phyloP scores from a whole-genome alignment of 2,113 vertebrate genomes.

The Thymallus thymallus region DNA sequence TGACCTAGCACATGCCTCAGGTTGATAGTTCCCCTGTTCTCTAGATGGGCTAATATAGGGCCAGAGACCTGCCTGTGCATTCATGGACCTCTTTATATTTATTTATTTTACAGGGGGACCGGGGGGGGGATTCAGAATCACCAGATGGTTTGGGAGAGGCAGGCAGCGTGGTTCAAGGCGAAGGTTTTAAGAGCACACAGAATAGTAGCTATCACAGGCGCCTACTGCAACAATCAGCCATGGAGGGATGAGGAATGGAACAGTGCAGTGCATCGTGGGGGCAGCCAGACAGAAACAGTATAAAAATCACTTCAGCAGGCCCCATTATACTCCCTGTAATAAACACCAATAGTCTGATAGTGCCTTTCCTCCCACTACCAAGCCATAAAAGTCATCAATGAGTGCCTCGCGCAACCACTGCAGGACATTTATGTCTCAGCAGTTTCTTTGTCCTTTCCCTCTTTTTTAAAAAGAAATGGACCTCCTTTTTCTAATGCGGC shows the following conservation, averaged over 20 bases:
- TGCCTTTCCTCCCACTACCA: slow-evolving; percentile 63
- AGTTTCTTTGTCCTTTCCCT: slow-evolving; percentile 66
- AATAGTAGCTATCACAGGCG: slow-evolving; percentile 64
- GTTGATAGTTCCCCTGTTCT: slow-evolving; percentile 9
- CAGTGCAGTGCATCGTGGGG: slow-evolving; percentile 25
- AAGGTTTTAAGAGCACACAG: slow-evolving; percentile 56
- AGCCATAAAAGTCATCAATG: slow-evolving; percentile 70
- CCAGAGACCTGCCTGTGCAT: slow-evolving; percentile 54
- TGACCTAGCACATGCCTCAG: slow-evolving; percentile 33
- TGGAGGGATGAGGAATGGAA: slow-evolving; percentile 35
- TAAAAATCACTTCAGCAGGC: slow-evolving; percentile 67
- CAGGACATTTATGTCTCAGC: slow-evolving; percentile 61
- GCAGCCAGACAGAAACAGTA: slow-evolving; percentile 60
- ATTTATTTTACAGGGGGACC: slow-evolving; percentile 27
- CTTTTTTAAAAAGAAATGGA: slow-evolving; percentile 52
- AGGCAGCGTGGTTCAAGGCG: slow-evolving; percentile 38
- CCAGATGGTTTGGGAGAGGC: slow-evolving; percentile 34
- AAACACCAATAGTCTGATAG: slow-evolving; percentile 73
- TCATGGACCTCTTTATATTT: slow-evolving; percentile 66
- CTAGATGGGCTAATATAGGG: slow-evolving; percentile 47
- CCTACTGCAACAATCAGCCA: slow-evolving; percentile 62
- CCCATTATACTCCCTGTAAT: slow-evolving; percentile 70
- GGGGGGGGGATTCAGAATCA: slow-evolving; percentile 44
- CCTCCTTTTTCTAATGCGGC: slow-evolving; percentile 44
- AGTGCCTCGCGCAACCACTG: slow-evolving; percentile 48